Evolutionary conservation across 2,113 vertebrate genomes (phyloP).

Genomic region (Tragelaphus strepsiceros): DNA sequence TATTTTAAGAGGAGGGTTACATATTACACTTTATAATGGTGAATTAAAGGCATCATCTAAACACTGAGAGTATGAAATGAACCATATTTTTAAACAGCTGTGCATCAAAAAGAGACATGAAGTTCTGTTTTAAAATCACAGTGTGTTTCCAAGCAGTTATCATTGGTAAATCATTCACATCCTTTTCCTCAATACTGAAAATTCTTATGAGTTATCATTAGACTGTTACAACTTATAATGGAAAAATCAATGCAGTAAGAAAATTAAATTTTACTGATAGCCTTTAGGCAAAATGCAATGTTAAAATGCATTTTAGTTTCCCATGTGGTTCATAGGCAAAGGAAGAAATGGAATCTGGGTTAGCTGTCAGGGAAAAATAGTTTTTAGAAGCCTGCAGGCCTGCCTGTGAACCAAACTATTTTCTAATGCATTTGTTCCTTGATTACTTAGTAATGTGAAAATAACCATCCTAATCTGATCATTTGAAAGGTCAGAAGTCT

Average conservation of each 20-base stretch:
- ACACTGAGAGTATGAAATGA: not conserved
- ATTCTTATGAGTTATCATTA: constrained; percentile 89
- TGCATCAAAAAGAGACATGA: constrained; percentile 43
- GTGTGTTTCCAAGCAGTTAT: constrained; percentile 66
- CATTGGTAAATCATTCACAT: constrained; percentile 80
- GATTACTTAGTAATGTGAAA: constrained; percentile 91
- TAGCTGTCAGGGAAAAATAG: constrained; percentile 81
- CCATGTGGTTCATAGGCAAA: constrained; percentile 85
- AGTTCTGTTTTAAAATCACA: constrained; percentile 62
- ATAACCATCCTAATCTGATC: constrained; percentile 87
- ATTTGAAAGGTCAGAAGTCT: constrained; percentile 90
- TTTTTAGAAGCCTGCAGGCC: constrained; percentile 73
- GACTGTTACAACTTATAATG: constrained; percentile 87
- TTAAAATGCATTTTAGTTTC: constrained; percentile 93
- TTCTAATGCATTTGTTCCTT: constrained; percentile 85
- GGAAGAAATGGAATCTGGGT: constrained; percentile 84
- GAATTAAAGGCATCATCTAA: not conserved
- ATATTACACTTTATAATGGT: not conserved
- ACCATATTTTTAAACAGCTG: constrained; percentile 41
- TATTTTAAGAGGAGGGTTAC: not conserved
- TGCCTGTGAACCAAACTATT: constrained; percentile 79
- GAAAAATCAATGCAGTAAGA: constrained; percentile 95
- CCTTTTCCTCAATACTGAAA: constrained; percentile 77
- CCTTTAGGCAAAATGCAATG: constrained; percentile 96
- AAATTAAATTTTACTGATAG: constrained; percentile 98